Evolutionary conservation across 2,797 vertebrate species (phyloP), one percentile per base, ranked within the genome.

Genomic region (Lagothrix lagotricha): DNA sequence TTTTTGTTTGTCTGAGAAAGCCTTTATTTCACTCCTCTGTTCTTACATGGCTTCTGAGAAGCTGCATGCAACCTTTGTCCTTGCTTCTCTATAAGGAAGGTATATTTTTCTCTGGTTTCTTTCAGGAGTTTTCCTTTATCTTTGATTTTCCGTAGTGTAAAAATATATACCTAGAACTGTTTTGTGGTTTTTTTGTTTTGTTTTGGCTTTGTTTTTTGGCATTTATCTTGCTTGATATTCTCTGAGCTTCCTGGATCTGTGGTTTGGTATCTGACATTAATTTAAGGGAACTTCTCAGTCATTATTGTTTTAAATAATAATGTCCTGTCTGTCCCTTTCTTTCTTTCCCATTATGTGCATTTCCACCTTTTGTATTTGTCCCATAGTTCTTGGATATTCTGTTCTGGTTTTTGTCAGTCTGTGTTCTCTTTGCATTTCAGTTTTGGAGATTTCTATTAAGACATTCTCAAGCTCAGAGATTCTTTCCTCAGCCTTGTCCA

Each of bases 81-180:
- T 73, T 86, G 73, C 17, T 86, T 64, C 44, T 86, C 50, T 54
- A 11, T 20, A 30, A 19, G 26, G 4, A 36, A 57, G 6, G 70
- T 33, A 20, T 52, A 36, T 36, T 33, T 93, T n/a, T 11, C 50
- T 61, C 52, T 70, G 64, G 20, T 26, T 64, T 58, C 81, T 86
- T 80, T 90, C 26, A 75, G 48, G 33, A 67, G 46, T 39, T 33
- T 44, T 48, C 13, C 79, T 30, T 80, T 48, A 33, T 54, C 82
- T 90, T 93, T 93, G 86, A 26, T 73, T 90, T 67, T 96, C 54
- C 33, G 46, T 80, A 80, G 41, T 75, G 64, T 90, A 82, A n/a
- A 85, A 86, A 64, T 81, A 30, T 57, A 82, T n/a, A 17, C 4
- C 39, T 39, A 14, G 26, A 67, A 67, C 3, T 22, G 52, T 54